Evolutionary conservation across 2,888 invertebrate species (phyloP), one percentile per base, ranked within the genome.

Genomic region (Leptopilina syphax): DNA sequence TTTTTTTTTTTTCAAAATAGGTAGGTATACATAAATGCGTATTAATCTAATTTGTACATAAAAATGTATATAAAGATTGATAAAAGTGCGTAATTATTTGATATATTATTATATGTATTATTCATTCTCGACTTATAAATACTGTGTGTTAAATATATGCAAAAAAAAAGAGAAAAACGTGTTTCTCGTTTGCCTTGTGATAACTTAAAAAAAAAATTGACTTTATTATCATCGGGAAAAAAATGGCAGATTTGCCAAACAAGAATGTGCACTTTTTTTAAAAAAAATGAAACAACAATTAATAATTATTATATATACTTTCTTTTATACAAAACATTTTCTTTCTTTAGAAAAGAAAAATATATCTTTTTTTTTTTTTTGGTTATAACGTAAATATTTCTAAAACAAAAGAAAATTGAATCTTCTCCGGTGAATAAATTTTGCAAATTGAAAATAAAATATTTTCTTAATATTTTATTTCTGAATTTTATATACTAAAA

Each of bases 21-120:
- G 1, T 83, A 83, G 18, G 18, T 18, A 18, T 18, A 18, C 18
- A 18, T 18, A 18, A 18, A 79, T 82, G 78, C 80, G 78, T 65
- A 73, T 80, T 34, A 76, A 80, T 50, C 77, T 82, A 81, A 76
- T 83, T 82, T 83, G 83, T 83, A 83, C 83, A 82, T 82, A 34
- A 12, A 70, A 54, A 47, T 47, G 34, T 34, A 34, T 44, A 44
- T 44, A 44, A 44, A 44, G 44, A 73, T 73, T 73, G 34, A 73
- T 34, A 73, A 27, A 73, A 54, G 57, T 57, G 70, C 27, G 50
- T 73, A 34, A 8, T 73, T 54, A 27, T 13, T 50, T 54, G 27
- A 34, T 34, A 13, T 18, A 63, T 63, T 44, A 34, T 18, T 8
- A n/a, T 24, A 63, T 63, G 9, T 63, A 24, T 63, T 27, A 8